These are phyloP conservation scores for Porites lobata DNA, from an alignment of 92 coral and sea anemone species.

Conservation along the genomic window DNA sequence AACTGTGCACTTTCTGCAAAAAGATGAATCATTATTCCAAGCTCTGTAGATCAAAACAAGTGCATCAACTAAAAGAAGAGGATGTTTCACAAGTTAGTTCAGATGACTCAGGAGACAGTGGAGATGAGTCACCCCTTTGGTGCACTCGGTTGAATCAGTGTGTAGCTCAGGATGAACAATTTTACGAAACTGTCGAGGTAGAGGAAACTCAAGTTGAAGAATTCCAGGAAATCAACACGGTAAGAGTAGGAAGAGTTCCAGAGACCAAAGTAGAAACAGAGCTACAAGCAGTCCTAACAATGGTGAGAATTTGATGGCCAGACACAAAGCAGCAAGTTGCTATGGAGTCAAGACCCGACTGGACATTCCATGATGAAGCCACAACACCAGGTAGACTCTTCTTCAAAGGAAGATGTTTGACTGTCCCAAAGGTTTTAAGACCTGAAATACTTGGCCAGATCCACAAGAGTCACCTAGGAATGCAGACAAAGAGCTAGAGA, in stretches of 20 bases:
- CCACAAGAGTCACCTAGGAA: slow-evolving; percentile 37
- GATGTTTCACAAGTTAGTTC: background rate
- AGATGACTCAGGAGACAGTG: slow-evolving; percentile 8
- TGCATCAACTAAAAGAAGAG: slow-evolving; percentile 18
- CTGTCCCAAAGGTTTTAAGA: slow-evolving; percentile 15
- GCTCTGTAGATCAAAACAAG: slow-evolving; percentile 41
- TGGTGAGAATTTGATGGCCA: slow-evolving; percentile 8
- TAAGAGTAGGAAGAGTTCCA: no score
- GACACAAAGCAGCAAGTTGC: slow-evolving; percentile 13
- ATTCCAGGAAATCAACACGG: background rate
- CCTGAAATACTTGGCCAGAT: slow-evolving; percentile 37
- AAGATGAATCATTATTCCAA: slow-evolving; percentile 43
- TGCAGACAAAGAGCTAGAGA: slow-evolving; percentile 44
- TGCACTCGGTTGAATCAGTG: slow-evolving; percentile 15
- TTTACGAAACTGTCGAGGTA: slow-evolving; percentile 30
- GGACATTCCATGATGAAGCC: slow-evolving; percentile 30
- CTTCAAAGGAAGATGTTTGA: slow-evolving; percentile 21
- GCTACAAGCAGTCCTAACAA: slow-evolving; percentile 16
- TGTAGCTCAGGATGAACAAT: slow-evolving; percentile 21
- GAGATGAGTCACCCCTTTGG: slow-evolving; percentile 34
- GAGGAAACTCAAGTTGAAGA: slow-evolving; percentile 22
- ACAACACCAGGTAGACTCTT: slow-evolving; percentile 16
- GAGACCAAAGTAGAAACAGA: background rate
- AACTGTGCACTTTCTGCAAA: slow-evolving; percentile 35
- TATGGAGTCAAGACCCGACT: slow-evolving; percentile 18